These are phyloP conservation scores for Stegana nigrithorax DNA, from an alignment of 2,888 invertebrate species.

Conservation along the genomic window DNA sequence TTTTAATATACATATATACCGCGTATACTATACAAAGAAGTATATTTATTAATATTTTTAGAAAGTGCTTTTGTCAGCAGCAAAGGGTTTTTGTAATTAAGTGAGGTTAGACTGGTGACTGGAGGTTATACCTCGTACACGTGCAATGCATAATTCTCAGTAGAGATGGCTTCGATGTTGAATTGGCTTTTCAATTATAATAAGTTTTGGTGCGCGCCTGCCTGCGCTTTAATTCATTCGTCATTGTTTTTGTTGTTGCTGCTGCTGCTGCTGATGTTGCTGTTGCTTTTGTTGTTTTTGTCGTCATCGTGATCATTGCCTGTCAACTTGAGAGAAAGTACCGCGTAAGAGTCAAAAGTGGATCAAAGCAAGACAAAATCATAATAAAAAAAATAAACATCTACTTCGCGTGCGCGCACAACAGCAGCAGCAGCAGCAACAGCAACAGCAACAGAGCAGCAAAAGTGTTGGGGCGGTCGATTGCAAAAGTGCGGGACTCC, in stretches of 20 bases:
- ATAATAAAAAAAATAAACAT: slow-evolving; percentile 45
- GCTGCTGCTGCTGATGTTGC: slow-evolving; percentile 3
- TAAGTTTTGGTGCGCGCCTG: too few species aligned
- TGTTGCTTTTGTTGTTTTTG: slow-evolving; percentile 7
- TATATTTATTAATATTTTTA: not conserved
- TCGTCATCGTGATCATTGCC: slow-evolving; percentile 39
- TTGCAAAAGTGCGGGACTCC: slow-evolving; percentile 4
- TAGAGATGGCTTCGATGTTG: not conserved
- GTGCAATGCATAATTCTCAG: not conserved
- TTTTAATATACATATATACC: too few species aligned
- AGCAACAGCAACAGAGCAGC: not conserved
- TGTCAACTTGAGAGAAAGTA: slow-evolving; percentile 59
- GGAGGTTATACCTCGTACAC: too few species aligned
- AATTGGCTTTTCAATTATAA: too few species aligned
- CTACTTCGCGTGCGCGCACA: slow-evolving; percentile 52
- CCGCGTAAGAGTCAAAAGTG: slow-evolving; percentile 53
- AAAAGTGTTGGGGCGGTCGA: not conserved
- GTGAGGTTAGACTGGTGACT: too few species aligned
- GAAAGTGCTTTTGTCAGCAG: not conserved
- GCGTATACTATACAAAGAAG: not conserved
- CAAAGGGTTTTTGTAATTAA: slow-evolving; percentile 3
- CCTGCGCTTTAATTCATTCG: too few species aligned
- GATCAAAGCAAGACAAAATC: slow-evolving; percentile 43
- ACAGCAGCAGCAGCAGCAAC: slow-evolving; percentile 13
- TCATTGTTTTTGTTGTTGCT: slow-evolving; percentile 10